Evolutionary conservation across 2,797 vertebrate genomes (phyloP).

Genomic region (Sebastes paucispinis): DNA sequence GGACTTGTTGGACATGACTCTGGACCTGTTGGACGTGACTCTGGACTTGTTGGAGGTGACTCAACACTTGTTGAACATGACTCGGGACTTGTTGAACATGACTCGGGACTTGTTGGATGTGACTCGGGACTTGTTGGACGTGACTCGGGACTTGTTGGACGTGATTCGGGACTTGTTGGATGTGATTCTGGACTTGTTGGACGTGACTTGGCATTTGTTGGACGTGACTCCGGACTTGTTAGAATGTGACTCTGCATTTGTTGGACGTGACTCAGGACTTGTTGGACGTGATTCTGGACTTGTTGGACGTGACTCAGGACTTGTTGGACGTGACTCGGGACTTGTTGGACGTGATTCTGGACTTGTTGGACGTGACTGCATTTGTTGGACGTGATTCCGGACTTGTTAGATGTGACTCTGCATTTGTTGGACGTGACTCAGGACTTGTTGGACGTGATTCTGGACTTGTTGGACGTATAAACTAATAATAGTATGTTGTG

Average conservation of each 20-base stretch:
- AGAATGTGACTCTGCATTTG: no score
- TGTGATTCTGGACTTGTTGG: no score
- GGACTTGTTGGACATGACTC: not conserved
- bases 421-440: not conserved
- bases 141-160: fast-evolving
- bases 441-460: not conserved
- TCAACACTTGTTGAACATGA: no score
- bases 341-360: not conserved
- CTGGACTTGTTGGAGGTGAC: not conserved
- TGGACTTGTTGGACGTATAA: not conserved
- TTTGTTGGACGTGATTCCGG: no score
- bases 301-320: fast-evolving
- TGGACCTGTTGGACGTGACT: no score
- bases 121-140: no score
- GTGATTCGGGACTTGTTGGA: fast-evolving
- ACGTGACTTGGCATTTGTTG: not conserved
- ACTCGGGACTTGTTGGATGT: not conserved
- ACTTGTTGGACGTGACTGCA: not conserved
- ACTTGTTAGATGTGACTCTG: no score
- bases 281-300: fast-evolving
- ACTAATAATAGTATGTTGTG: not conserved
- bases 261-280: no score
- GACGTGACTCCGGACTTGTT: no score
- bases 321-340: fast-evolving
- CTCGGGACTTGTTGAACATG: not conserved